Percentiles rank a stretch among this genome's conserved stretches.
These are phyloP conservation scores for Daphoenositta chrysoptera DNA, from an alignment of 2,113 vertebrate genomes.

Conservation along the genomic window DNA sequence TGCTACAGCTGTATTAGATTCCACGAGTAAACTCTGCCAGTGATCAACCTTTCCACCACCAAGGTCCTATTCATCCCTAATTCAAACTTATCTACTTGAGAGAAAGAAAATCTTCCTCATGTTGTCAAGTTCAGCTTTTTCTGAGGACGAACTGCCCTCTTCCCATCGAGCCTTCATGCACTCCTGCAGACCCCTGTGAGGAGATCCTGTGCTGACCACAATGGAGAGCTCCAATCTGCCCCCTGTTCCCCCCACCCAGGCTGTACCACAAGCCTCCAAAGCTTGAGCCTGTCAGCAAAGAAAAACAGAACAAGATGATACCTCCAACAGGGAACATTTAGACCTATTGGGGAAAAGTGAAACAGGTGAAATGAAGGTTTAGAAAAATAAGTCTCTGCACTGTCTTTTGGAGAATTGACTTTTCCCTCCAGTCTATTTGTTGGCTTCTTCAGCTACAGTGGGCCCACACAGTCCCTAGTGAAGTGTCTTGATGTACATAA, in stretches of 20 bases:
- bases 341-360: neutral
- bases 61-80: neutral
- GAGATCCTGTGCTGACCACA: neutral
- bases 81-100: neutral
- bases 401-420: neutral
- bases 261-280: neutral
- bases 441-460: neutral
- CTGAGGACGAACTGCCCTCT: neutral
- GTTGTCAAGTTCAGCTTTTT: neutral
- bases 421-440: neutral
- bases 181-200: neutral
- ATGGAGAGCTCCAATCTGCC: neutral
- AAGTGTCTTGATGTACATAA: neutral
- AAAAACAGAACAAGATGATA: neutral
- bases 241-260: accelerated
- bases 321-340: neutral
- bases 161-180: neutral
- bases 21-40: neutral
- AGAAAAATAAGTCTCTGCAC: neutral
- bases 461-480: neutral
- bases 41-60: neutral
- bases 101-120: neutral
- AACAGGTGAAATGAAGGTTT: neutral
- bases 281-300: neutral
- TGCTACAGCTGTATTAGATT: neutral